Conservation (phyloP, 2,113 vertebrate genomes). For the Chiloscyllium plagiosum region DNA sequence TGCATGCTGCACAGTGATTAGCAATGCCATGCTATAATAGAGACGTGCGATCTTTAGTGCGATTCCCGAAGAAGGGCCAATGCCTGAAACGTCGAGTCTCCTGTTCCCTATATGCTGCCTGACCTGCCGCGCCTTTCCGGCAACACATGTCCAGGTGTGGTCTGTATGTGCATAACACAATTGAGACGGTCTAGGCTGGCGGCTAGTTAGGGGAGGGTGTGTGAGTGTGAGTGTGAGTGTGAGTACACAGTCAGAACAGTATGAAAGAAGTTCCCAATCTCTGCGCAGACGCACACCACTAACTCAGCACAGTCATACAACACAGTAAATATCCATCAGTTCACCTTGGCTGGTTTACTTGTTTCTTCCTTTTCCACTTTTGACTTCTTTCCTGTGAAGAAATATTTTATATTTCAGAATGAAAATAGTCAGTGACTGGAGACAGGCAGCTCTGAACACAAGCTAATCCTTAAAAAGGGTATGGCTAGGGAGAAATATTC, state of each 20-base stretch:
- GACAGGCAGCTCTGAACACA: neutral
- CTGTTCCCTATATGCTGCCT: too few relatives aligned
- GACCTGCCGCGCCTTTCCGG: too few relatives aligned
- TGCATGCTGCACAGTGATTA: neutral
- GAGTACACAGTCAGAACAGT: neutral
- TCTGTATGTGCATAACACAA: neutral
- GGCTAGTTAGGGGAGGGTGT: too few relatives aligned
- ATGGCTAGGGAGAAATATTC: neutral
- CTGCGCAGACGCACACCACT: constrained; percentile 42
- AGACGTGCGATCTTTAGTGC: neutral
- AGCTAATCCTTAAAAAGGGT: neutral
- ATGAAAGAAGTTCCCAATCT: constrained; percentile 42
- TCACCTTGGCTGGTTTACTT: constrained; percentile 68
- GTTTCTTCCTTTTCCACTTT: constrained; percentile 63
- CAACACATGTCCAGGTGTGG: too few relatives aligned
- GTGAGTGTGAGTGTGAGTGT: too few relatives aligned
- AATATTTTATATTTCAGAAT: constrained; percentile 41
- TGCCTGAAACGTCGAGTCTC: too few relatives aligned
- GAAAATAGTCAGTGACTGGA: neutral
- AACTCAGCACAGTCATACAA: constrained; percentile 44
- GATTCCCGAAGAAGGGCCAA: too few relatives aligned
- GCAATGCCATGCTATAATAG: neutral
- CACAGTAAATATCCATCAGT: constrained; percentile 28
- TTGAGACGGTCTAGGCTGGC: neutral
- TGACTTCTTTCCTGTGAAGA: constrained; percentile 63